These are phyloP conservation scores for Chloebia gouldiae DNA, from an alignment of 2,113 vertebrate genomes.

Conservation along the genomic window DNA sequence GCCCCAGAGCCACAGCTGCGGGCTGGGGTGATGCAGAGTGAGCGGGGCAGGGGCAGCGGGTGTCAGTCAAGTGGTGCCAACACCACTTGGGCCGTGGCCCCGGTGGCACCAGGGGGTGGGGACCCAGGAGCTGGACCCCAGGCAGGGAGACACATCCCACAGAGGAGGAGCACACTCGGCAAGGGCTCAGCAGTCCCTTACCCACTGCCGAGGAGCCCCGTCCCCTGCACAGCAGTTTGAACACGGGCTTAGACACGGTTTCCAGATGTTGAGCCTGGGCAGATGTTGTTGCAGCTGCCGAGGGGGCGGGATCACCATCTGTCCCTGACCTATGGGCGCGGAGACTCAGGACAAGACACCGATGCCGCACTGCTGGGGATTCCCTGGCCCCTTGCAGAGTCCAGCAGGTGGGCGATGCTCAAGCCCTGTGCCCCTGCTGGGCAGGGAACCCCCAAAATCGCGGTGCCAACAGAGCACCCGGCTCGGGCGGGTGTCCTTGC, in stretches of 20 bases:
- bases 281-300: background rate
- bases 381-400: background rate
- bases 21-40: background rate
- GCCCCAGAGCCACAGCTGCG: fast-evolving
- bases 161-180: fast-evolving
- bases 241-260: fast-evolving
- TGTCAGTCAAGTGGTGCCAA: background rate
- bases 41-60: background rate
- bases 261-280: background rate
- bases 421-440: fast-evolving
- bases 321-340: fast-evolving
- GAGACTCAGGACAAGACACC: background rate
- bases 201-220: fast-evolving
- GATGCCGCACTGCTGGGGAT: fast-evolving
- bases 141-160: fast-evolving
- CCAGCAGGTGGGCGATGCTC: fast-evolving
- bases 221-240: background rate
- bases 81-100: background rate
- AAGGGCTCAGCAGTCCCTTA: background rate
- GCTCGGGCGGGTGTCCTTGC: background rate
- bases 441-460: fast-evolving
- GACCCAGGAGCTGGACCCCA: background rate
- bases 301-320: background rate
- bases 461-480: fast-evolving
- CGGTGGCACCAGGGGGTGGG: background rate